These are phyloP conservation scores for Acanthosepion esculentum DNA, from an alignment of 2,888 invertebrate species.

Conservation along the genomic window DNA sequence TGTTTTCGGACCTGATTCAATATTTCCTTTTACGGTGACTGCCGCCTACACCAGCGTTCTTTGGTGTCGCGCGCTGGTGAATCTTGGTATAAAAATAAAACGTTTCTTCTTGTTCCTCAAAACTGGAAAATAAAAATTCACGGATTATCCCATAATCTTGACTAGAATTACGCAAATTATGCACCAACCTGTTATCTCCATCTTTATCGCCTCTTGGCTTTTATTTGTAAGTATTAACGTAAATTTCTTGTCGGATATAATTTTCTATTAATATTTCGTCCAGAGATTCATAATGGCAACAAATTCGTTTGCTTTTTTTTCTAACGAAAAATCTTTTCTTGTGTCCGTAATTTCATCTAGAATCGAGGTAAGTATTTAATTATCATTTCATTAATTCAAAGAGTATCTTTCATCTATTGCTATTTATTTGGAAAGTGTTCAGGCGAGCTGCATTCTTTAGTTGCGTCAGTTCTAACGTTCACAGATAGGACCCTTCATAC, in stretches of 20 bases:
- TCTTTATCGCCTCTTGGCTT: neutral
- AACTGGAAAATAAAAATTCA: neutral
- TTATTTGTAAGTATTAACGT: neutral
- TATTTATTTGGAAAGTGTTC: no score
- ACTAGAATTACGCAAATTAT: neutral
- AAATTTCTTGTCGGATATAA: neutral
- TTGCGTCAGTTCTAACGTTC: no score
- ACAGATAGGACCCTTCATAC: no score
- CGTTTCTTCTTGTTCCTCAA: neutral
- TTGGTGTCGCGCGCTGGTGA: neutral
- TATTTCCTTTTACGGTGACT: no score
- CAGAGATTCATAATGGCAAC: neutral
- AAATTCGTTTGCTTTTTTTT: no score
- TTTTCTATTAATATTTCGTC: neutral
- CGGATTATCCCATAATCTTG: neutral
- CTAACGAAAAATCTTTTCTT: no score
- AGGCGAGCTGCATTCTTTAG: no score
- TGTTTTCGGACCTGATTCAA: neutral
- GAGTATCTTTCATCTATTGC: no score
- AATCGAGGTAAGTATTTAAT: no score
- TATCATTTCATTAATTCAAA: no score
- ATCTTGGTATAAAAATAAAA: neutral
- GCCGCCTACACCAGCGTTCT: neutral
- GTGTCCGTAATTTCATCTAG: no score
- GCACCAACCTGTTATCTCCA: neutral